Base-by-base conservation (phyloP, 1,140 invertebrate genomes). In the Drosophila sulfurigaster region DNA sequence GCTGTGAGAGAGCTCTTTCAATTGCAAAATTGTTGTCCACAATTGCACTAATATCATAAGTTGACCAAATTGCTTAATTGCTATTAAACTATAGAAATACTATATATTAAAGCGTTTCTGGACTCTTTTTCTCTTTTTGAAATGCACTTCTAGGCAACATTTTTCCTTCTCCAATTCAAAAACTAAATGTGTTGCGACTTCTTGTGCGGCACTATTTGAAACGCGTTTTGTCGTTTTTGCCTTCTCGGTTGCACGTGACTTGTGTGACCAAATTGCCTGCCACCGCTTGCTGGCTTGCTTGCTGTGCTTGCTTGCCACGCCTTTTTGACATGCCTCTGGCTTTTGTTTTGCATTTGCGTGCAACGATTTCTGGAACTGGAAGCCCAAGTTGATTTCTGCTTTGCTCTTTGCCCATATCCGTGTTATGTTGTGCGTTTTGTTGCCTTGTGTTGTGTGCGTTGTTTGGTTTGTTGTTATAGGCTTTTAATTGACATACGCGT, bases 401-500 rank as follows among this genome's bases (percentile, higher is more conserved):
- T 51, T 78, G 72, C 28, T 56, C 69, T 81, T 71, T 75, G 48
- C 28, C 66, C 56, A 67, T 52, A 72, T 66, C 30, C 74, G 48
- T 69, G 51, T 45, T 66, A 20, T 62, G 64, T 58, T 56, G 25
- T 52, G 30, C 28, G 30, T 6, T 69, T 28, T 63, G 58, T 65
- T 67, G 52, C 60, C 32, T 7, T 60, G 4, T 30, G 15, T 51
- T 28, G 32, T 49, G 45, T 20, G 8, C 30, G 6, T 35, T 62
- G 71, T 67, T 68, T 48, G 48, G 30, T 46, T 70, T 49, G 35
- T 71, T 89, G 85, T 90, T 89, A 89, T 89, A 81, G 85, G 81
- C 81, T 89, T 89, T 89, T 89, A 89, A 89, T 89, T 89, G 85
- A 89, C 86, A 89, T 85, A 89, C 54, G 86, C 81, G 78, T 89